phyloP scores from a whole-genome alignment of 2,113 vertebrate genomes.

The Ctenodactylus gundi region DNA sequence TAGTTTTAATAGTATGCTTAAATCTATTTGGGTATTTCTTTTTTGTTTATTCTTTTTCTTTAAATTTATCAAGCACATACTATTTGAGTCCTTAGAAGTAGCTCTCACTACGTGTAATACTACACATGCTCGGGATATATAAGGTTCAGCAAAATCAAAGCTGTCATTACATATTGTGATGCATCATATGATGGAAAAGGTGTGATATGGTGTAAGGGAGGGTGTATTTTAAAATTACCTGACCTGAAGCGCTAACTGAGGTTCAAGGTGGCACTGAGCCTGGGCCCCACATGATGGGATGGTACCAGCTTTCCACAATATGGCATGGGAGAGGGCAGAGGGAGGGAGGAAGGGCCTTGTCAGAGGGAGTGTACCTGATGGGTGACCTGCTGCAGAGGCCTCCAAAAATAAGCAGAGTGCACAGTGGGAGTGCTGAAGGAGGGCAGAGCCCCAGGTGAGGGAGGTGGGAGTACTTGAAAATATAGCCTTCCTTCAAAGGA shows the following conservation, averaged over 20 bases:
- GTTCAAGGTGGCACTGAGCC: not conserved
- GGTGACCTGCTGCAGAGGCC: not conserved
- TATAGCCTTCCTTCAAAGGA: not conserved
- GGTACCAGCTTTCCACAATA: not conserved
- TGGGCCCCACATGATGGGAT: not conserved
- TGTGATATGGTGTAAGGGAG: not conserved
- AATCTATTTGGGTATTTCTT: not conserved
- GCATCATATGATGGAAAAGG: not conserved
- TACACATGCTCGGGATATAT: not conserved
- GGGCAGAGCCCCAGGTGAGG: not conserved
- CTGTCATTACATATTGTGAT: not conserved
- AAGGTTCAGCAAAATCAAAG: not conserved
- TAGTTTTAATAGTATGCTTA: conserved; percentile 44
- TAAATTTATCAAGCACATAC: conserved; percentile 23
- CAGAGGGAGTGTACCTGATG: not conserved
- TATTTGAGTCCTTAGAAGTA: not conserved
- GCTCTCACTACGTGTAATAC: not conserved
- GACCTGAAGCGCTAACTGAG: not conserved
- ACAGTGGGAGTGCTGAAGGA: not conserved
- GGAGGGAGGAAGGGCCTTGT: not conserved
- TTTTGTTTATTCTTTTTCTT: not conserved
- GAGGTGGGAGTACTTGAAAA: not conserved
- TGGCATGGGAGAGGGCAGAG: not conserved
- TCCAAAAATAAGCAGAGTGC: not conserved
- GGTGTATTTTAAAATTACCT: conserved; percentile 13